Percentiles rank a stretch among this genome's conserved stretches.
phyloP scores from a whole-genome alignment of 2,797 vertebrate species.

The Myripristis jacobus region DNA sequence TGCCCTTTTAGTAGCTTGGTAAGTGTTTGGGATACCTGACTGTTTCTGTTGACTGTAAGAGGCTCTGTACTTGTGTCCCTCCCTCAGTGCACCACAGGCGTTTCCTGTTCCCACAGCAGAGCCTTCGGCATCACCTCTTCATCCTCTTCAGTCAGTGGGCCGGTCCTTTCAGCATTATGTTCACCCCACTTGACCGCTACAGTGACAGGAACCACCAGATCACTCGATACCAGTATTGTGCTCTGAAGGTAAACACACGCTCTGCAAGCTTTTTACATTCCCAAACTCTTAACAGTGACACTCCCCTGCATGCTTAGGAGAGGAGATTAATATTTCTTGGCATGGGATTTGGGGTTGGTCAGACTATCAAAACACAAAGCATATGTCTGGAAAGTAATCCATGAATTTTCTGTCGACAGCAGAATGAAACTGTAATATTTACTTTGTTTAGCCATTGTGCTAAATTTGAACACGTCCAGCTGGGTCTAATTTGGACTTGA shows the following conservation, averaged over 20 bases:
- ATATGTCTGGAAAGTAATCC: constrained; percentile 1
- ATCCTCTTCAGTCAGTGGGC: constrained; percentile 99
- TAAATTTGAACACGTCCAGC: background rate
- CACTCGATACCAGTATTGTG: constrained; percentile 97
- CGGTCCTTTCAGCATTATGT: constrained; percentile 98
- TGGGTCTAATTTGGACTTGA: constrained; percentile 9
- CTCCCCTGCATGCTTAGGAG: background rate
- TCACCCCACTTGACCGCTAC: constrained; percentile 96
- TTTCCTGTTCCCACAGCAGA: constrained; percentile 98
- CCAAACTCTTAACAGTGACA: background rate
- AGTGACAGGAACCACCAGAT: constrained; percentile 98
- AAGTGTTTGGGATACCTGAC: constrained; percentile 21
- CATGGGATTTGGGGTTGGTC: background rate
- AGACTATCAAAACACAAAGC: background rate
- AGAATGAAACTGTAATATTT: background rate
- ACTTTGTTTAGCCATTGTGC: background rate
- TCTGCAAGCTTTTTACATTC: background rate
- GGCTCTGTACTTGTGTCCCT: constrained; percentile 16
- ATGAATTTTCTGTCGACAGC: constrained; percentile 3
- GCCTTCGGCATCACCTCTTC: constrained; percentile 97
- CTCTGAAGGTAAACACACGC: constrained; percentile 88
- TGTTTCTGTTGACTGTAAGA: constrained; percentile 33
- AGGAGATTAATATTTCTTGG: background rate
- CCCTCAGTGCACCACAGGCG: constrained; percentile 94
- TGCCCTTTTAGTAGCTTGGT: constrained; percentile 24